A percentile compares a stretch with the other conserved stretches of the same genome.
Conservation (phyloP, 92 coral and sea anemone species). For the Diadumene lineata region DNA sequence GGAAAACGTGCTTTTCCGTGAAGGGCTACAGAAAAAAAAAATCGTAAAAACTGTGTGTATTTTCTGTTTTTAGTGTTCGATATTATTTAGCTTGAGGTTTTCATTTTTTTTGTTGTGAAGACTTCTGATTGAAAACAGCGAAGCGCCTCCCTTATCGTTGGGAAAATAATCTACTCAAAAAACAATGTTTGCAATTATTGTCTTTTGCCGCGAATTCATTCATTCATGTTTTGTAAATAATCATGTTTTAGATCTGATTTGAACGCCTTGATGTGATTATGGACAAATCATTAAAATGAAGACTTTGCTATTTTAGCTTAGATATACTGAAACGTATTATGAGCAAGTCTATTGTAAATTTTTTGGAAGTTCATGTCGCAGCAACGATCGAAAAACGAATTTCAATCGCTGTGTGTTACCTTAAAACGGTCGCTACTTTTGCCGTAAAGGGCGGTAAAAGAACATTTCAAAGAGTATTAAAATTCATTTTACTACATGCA, state of each 20-base stretch:
- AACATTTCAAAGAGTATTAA: neutral
- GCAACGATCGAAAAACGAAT: too few relatives aligned
- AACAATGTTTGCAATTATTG: neutral
- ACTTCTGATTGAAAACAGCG: neutral
- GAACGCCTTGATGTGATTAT: constrained; percentile 11
- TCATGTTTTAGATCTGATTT: neutral
- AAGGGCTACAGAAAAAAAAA: too few relatives aligned
- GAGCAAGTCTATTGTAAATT: neutral
- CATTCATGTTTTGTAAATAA: neutral
- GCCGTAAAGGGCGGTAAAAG: neutral
- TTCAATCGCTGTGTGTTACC: too few relatives aligned
- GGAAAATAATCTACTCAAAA: neutral
- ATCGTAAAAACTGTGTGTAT: too few relatives aligned
- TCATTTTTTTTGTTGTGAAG: neutral
- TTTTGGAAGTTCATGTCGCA: too few relatives aligned
- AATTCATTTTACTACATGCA: neutral
- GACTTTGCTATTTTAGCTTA: neutral
- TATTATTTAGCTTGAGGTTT: too few relatives aligned
- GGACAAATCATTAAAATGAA: neutral
- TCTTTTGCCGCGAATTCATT: neutral
- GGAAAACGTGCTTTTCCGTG: too few relatives aligned
- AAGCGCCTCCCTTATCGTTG: neutral
- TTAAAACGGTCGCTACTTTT: neutral
- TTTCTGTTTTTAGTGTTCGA: too few relatives aligned
- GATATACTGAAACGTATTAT: neutral